Base-by-base conservation (phyloP, 2,113 vertebrate species). In the Psittacus erithacus region DNA sequence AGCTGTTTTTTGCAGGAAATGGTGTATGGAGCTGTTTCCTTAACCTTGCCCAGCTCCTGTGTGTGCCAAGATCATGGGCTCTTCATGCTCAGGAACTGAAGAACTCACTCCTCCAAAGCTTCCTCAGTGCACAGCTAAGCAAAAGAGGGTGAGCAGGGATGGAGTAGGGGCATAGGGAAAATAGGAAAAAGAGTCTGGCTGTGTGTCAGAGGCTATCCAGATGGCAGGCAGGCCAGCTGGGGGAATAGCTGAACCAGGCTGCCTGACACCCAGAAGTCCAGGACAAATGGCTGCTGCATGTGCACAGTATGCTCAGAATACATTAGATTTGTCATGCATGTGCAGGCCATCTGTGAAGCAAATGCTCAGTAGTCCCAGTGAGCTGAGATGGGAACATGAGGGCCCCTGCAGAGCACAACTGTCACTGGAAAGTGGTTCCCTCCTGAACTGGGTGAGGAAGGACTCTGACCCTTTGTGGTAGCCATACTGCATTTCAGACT, bases 271-370 rank as follows among this genome's bases (percentile, higher is more conserved):
- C 80, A 81, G 71, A 33, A 74, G 76, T 5, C 80, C 90, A 50
- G 95, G 53, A 90, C 85, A 69, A 73, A 75, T 41, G 44, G 59
- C 88, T 65, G 57, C 67, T 77, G 82, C 70, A 0, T 33, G 78
- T 17, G 78, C 92, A 46, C 47, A 7, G 74, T 31, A 62, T 0
- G 27, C 41, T 81, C 71, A 31, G 92, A 80, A 41, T 46, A 44
- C 68, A 59, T 69, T 85, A 57, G 73, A 52, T 93, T 57, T 63
- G 91, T 46, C 91, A 86, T 43, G 96, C 94, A 52, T 81, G 88
- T 84, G 91, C 82, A 7, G 80, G 23, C 96, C 96, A 93, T 91
- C 94, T 94, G 96, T 43, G 94, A 68, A 91, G 49, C 47, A 59
- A 84, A 67, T 24, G 77, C 82, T 90, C 52, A 2, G 64, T 39